Evolutionary conservation across 1,140 invertebrate species (phyloP).

Genomic region (Mizuhopecten yessoensis): DNA sequence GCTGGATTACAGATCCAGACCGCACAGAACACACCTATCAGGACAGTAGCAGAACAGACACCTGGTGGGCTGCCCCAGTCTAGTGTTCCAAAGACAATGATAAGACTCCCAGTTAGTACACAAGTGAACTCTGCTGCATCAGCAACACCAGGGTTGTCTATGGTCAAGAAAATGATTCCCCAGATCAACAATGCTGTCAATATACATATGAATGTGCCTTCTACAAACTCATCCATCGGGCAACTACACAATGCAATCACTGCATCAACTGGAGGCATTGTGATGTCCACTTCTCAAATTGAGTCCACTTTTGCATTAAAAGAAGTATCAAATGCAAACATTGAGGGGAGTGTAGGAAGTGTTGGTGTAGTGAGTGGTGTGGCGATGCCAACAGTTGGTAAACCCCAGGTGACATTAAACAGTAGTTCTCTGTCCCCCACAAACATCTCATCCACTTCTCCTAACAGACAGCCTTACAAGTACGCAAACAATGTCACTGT

Average conservation of each 20-base stretch:
- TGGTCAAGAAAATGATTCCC: neutral
- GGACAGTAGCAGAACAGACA: neutral
- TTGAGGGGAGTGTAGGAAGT: neutral
- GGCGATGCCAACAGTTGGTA: too few relatives aligned
- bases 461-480: slow-evolving; percentile 56
- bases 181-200: slow-evolving; percentile 4
- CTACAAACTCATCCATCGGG: neutral
- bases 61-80: too few relatives aligned
- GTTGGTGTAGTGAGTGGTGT: neutral
- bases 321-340: neutral
- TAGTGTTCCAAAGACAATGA: neutral
- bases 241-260: neutral
- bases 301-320: neutral
- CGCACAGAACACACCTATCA: neutral
- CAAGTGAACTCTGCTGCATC: neutral
- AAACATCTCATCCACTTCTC: slow-evolving; percentile 9
- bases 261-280: neutral
- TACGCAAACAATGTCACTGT: slow-evolving; percentile 78
- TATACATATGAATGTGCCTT: neutral
- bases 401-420: neutral
- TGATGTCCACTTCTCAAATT: too few relatives aligned
- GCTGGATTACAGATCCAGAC: slow-evolving; percentile 1
- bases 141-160: neutral
- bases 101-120: neutral
- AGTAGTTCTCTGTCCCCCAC: neutral